Percentiles rank a stretch among this genome's conserved stretches.
phyloP scores from a whole-genome alignment of 2,113 vertebrate genomes.

The Formicarius rufipectus region DNA sequence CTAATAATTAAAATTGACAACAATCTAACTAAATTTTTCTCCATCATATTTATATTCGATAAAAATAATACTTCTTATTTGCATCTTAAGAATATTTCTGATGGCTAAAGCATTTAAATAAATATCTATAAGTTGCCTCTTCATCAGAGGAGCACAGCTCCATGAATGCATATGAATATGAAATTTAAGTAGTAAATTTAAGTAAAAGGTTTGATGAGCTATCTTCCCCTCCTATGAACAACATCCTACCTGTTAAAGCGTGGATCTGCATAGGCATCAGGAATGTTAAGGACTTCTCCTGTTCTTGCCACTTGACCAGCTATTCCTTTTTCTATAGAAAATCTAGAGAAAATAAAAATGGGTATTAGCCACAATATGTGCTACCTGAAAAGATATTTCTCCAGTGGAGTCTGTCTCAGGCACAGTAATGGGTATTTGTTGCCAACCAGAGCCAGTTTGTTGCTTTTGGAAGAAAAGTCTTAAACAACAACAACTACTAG shows the following conservation, averaged over 20 bases:
- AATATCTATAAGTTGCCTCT: not conserved
- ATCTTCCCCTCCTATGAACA: not conserved
- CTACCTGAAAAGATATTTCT: not conserved
- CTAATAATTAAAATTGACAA: not conserved
- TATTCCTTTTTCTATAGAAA: constrained; percentile 99
- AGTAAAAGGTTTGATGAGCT: not conserved
- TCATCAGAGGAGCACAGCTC: not conserved
- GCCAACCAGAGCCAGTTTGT: not conserved
- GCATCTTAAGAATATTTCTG: not conserved
- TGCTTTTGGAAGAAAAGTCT: constrained; percentile 33
- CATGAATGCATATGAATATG: not conserved
- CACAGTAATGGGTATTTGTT: not conserved
- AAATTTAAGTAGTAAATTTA: not conserved
- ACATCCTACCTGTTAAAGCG: constrained; percentile 92
- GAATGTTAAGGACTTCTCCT: constrained; percentile 97
- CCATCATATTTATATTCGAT: not conserved
- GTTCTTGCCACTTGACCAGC: constrained; percentile 97
- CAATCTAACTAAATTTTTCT: not conserved
- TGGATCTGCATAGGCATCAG: constrained; percentile 98
- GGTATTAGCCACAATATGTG: not conserved
- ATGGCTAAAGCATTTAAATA: not conserved
- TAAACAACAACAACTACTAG: not conserved
- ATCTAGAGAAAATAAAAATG: constrained; percentile 75
- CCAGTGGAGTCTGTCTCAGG: not conserved
- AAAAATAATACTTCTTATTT: not conserved